Evolutionary conservation across 2,113 vertebrate species (phyloP).

Genomic region (Xiphias gladius): DNA sequence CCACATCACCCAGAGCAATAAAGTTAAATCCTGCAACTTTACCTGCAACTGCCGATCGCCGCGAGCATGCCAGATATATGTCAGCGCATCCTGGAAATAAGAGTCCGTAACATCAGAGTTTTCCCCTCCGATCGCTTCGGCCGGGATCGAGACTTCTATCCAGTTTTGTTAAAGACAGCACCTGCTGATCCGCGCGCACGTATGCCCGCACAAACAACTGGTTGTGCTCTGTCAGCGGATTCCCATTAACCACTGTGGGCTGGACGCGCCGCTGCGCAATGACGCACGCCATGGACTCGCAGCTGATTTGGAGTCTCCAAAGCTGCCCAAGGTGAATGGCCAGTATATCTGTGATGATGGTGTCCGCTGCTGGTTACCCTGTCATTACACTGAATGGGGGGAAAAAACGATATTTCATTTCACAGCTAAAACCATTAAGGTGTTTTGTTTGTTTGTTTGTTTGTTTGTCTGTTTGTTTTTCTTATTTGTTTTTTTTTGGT

Average conservation of each 20-base stretch:
- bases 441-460: background rate
- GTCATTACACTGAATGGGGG: background rate
- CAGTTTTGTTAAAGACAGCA: constrained; percentile 46
- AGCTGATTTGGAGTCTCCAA: constrained; percentile 68
- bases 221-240: constrained; percentile 73
- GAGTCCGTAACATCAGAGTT: constrained; percentile 52
- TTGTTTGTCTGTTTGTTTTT: no score
- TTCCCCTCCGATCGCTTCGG: constrained; percentile 18
- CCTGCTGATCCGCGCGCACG: constrained; percentile 66
- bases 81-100: constrained; percentile 52
- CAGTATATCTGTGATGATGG: constrained; percentile 23
- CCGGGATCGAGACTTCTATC: constrained; percentile 43
- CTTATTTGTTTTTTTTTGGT: no score
- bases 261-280: constrained; percentile 75
- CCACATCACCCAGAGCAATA: background rate
- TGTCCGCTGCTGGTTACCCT: constrained; percentile 3
- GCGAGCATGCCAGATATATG: constrained; percentile 50
- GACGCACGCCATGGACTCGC: constrained; percentile 69
- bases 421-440: background rate
- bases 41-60: constrained; percentile 65
- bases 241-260: constrained; percentile 55
- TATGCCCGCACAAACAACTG: constrained; percentile 62
- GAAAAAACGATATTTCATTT: background rate
- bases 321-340: constrained; percentile 43
- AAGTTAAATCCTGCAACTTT: constrained; percentile 59